Conservation (phyloP, 2,797 vertebrate species). For the Sebastes ruberrimus region DNA sequence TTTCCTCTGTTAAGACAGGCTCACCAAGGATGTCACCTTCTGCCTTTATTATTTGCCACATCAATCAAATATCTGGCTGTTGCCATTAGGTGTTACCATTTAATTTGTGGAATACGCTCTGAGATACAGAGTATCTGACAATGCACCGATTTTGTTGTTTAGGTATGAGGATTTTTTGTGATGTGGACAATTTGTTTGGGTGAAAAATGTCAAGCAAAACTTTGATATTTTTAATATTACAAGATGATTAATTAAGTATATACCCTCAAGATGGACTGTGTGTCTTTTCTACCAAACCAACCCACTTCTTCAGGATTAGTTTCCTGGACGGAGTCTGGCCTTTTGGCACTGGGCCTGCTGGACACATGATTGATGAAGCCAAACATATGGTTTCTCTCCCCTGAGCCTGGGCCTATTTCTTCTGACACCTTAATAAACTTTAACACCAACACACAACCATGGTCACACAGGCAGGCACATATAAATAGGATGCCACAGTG, state of each 20-base stretch:
- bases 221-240: background rate
- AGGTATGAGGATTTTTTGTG: background rate
- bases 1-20: background rate
- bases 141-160: background rate
- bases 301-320: background rate
- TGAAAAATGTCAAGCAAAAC: background rate
- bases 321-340: background rate
- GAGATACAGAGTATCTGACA: background rate
- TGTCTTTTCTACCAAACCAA: background rate
- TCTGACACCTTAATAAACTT: slow-evolving; percentile 24
- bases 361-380: slow-evolving; percentile 8
- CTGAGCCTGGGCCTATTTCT: slow-evolving; percentile 17
- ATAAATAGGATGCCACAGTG: background rate
- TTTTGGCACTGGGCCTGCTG: background rate
- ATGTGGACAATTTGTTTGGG: background rate
- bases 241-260: background rate
- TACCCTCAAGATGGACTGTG: background rate
- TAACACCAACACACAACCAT: background rate
- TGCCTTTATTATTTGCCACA: background rate
- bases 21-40: background rate
- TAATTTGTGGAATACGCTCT: background rate
- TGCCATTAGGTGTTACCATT: background rate
- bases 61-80: background rate
- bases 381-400: background rate
- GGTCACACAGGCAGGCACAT: background rate